Base-by-base conservation (phyloP, 1,140 invertebrate genomes). In the Drosophila ohnishii region DNA sequence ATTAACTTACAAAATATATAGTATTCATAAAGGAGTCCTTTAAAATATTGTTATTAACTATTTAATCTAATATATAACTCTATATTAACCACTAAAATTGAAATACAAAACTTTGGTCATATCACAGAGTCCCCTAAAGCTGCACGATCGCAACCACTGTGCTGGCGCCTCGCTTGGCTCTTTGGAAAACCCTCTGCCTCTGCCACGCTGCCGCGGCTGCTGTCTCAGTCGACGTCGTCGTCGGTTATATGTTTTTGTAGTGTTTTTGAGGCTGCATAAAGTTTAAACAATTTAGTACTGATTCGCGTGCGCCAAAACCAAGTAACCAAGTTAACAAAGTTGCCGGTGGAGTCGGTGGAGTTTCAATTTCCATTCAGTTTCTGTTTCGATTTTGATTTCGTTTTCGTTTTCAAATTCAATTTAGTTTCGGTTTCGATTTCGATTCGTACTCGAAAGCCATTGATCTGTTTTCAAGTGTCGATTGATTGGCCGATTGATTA, bases 281-380 rank as follows among this genome's bases (percentile, higher is more conserved):
- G 81, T 80, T 85, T 80, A 61, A 84, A 77, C 81, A 85, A 80
- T 84, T 85, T 85, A 85, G 82, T 85, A 86, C 78, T 85, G 78
- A 81, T 71, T 58, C 78, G 82, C 78, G 82, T 86, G 81, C 82
- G 81, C 74, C 75, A 74, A 81, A 85, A 81, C 62, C 77, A 85
- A 85, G 82, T 85, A 74, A 83, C 73, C 72, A 64, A 76, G 66
- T 65, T 40, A 56, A 76, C 50, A 74, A 53, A 75, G 71, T 51
- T 53, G 65, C 45, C 45, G 51, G 39, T 30, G 44, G n/a, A 53
- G 35, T 59, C 34, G 65, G 22, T 28, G 47, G 44, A 75, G 59
- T 70, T 62, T 30, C 34, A 39, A 19, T 42, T 35, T 28, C 32
- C 53, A 59, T 60, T 30, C 22, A 14, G 8, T 30, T 61, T 62